These are phyloP conservation scores for Choristoneura rosaceana DNA, from an alignment of 2,888 invertebrate genomes.

Conservation along the genomic window DNA sequence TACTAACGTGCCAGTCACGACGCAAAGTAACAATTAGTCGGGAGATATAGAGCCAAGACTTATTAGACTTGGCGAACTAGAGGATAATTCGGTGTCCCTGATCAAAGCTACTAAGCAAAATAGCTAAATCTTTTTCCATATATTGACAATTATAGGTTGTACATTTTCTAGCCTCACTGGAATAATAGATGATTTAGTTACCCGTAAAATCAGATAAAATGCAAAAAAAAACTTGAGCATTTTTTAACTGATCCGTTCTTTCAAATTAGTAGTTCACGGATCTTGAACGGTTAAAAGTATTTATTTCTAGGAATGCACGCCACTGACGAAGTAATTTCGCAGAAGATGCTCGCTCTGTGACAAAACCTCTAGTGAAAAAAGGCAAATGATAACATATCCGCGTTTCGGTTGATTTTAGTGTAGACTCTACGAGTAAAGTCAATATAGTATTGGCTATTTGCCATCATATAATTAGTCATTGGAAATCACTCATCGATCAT, in stretches of 20 bases:
- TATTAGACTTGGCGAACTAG: background rate
- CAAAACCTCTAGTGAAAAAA: constrained; percentile 13
- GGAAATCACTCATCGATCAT: constrained; percentile 71
- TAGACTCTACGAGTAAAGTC: constrained; percentile 64
- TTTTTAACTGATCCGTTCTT: background rate
- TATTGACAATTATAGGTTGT: too few relatives aligned
- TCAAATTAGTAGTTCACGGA: constrained; percentile 36
- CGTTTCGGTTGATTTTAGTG: constrained; percentile 54
- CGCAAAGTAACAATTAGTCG: constrained; percentile 3
- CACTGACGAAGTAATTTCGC: constrained; percentile 7
- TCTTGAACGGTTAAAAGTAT: constrained; percentile 27
- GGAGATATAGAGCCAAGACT: constrained; percentile 25
- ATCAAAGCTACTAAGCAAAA: too few relatives aligned
- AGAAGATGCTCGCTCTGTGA: constrained; percentile 12
- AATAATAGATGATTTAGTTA: background rate
- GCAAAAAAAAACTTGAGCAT: constrained; percentile 4
- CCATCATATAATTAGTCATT: constrained; percentile 69
- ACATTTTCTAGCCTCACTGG: background rate
- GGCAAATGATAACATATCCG: constrained; percentile 51
- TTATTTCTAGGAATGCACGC: constrained; percentile 5
- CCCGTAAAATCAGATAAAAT: background rate
- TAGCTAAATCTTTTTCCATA: too few relatives aligned
- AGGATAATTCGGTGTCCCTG: background rate
- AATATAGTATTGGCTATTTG: constrained; percentile 72
- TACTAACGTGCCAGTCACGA: constrained; percentile 22